These are phyloP conservation scores for Craniophora ligustri DNA, from an alignment of 2,888 invertebrate genomes.

Conservation along the genomic window DNA sequence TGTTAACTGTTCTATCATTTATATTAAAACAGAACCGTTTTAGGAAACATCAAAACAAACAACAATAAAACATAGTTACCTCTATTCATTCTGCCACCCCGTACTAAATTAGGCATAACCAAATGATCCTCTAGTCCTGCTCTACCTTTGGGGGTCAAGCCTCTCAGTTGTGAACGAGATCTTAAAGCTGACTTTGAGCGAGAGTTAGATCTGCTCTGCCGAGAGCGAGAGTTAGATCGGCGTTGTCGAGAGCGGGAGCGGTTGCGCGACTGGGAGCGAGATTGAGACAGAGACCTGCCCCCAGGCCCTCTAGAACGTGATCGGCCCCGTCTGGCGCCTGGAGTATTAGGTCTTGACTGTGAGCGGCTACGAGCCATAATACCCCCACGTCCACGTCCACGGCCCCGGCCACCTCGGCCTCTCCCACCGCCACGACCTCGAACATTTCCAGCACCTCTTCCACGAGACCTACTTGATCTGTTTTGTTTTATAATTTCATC, in stretches of 20 bases:
- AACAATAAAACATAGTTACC: constrained; percentile 36
- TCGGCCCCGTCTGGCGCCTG: constrained; percentile 58
- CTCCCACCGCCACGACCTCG: constrained; percentile 55
- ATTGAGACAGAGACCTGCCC: constrained; percentile 63
- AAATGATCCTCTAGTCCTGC: constrained; percentile 75
- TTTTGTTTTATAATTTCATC: constrained; percentile 83
- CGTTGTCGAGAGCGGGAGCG: too few species aligned
- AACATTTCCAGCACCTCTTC: constrained; percentile 66
- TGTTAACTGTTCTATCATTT: too few species aligned
- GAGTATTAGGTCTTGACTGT: constrained; percentile 46
- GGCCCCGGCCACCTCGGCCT: constrained; percentile 51
- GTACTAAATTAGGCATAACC: constrained; percentile 70
- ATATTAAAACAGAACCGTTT: too few species aligned
- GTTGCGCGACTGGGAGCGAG: constrained; percentile 65
- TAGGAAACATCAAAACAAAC: too few species aligned
- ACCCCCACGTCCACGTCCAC: constrained; percentile 55
- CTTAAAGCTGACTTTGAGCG: constrained; percentile 73
- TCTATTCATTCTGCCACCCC: constrained; percentile 67
- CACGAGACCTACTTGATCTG: constrained; percentile 74
- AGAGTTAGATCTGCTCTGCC: constrained; percentile 67
- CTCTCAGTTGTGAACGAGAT: constrained; percentile 75
- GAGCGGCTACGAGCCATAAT: constrained; percentile 50
- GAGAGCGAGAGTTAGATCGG: constrained; percentile 58
- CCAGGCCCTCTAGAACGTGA: constrained; percentile 65
- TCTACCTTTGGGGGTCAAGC: constrained; percentile 79